phyloP scores from a whole-genome alignment of 2,888 invertebrate genomes.

The Napeogenes inachia region DNA sequence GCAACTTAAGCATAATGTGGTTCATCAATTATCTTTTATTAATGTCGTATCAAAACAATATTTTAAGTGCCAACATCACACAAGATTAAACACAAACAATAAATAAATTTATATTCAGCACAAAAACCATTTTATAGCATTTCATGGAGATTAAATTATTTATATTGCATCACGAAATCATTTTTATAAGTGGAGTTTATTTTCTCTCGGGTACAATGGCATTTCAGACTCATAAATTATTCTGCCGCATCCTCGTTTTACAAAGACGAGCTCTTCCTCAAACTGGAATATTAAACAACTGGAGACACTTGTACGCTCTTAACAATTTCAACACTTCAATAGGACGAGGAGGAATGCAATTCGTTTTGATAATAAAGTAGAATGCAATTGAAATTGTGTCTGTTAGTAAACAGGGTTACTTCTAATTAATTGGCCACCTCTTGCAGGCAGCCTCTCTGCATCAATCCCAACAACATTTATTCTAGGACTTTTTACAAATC shows the following conservation, averaged over 20 bases:
- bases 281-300: slow-evolving; percentile 5
- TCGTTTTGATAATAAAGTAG: neutral
- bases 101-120: slow-evolving; percentile 1
- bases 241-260: neutral
- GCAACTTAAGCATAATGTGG: no score
- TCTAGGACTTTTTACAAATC: no score
- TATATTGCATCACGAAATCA: neutral
- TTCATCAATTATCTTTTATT: no score
- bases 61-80: no score
- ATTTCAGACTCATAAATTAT: slow-evolving; percentile 2
- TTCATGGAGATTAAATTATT: no score
- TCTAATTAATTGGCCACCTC: no score
- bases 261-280: slow-evolving; percentile 3
- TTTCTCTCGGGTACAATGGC: neutral
- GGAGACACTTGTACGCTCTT: neutral
- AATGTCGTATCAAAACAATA: no score
- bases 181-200: neutral
- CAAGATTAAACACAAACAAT: neutral
- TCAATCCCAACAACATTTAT: no score
- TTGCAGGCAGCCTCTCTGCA: no score
- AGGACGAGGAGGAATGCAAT: neutral
- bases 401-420: neutral
- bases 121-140: neutral
- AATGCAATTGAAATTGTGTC: neutral
- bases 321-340: slow-evolving; percentile 7